Evolutionary conservation across 2,888 invertebrate genomes (phyloP).

Genomic region (Thereva unica): DNA sequence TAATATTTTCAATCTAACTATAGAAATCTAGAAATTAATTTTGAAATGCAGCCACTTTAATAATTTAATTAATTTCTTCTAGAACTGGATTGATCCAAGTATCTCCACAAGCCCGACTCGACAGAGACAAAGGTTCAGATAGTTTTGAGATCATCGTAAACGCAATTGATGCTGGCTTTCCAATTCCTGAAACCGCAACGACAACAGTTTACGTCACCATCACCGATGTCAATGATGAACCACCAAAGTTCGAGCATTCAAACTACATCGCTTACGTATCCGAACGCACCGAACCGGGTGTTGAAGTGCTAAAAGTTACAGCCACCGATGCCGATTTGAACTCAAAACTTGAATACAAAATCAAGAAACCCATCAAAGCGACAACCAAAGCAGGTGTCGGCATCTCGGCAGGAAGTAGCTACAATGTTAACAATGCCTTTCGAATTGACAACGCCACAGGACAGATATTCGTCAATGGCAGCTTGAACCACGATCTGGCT

Average conservation of each 20-base stretch:
- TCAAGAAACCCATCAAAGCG: slow-evolving; percentile 70
- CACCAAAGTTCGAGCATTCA: slow-evolving; percentile 71
- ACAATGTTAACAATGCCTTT: slow-evolving; percentile 70
- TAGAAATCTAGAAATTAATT: too few relatives aligned
- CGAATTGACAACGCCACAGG: slow-evolving; percentile 72
- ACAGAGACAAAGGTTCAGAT: slow-evolving; percentile 69
- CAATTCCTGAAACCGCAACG: slow-evolving; percentile 77
- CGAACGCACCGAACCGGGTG: slow-evolving; percentile 67
- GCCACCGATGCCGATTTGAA: slow-evolving; percentile 75
- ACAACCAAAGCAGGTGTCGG: slow-evolving; percentile 76
- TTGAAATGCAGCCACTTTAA: neutral
- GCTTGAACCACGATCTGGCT: slow-evolving; percentile 72
- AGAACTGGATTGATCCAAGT: slow-evolving; percentile 73
- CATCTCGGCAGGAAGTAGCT: slow-evolving; percentile 64
- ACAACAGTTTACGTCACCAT: slow-evolving; percentile 74
- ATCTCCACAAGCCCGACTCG: slow-evolving; percentile 72
- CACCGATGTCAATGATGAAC: slow-evolving; percentile 79
- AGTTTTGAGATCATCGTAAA: slow-evolving; percentile 73
- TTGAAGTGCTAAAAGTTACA: slow-evolving; percentile 66
- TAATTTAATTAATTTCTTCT: slow-evolving; percentile 33
- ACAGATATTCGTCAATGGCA: slow-evolving; percentile 68
- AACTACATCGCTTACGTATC: slow-evolving; percentile 72
- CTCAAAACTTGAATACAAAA: slow-evolving; percentile 69
- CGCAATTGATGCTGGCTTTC: slow-evolving; percentile 75
- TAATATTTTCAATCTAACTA: too few relatives aligned